These are phyloP conservation scores for Nipponia nippon DNA, from an alignment of 2,113 vertebrate genomes.

Conservation along the genomic window DNA sequence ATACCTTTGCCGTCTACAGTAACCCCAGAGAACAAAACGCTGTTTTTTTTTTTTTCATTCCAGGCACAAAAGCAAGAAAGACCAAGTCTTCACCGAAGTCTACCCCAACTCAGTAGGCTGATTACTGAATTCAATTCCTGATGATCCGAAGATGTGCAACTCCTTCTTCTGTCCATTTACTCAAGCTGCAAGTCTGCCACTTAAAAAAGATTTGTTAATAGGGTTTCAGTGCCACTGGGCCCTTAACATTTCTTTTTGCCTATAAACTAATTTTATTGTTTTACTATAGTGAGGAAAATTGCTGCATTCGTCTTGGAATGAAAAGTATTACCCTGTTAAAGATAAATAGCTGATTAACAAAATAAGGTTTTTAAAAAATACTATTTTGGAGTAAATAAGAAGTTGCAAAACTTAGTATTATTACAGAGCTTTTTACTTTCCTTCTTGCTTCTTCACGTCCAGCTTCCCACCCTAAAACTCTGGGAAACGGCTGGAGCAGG, in stretches of 20 bases:
- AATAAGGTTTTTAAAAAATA: background rate
- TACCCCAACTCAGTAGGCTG: fast-evolving
- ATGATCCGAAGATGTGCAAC: background rate
- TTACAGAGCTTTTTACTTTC: background rate
- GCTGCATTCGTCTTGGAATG: background rate
- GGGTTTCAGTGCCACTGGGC: background rate
- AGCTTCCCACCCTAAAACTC: background rate
- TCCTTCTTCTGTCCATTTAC: background rate
- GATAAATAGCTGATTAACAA: background rate
- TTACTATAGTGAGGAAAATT: background rate
- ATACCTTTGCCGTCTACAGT: background rate
- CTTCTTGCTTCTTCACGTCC: background rate
- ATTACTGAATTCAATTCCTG: background rate
- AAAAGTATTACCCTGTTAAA: background rate
- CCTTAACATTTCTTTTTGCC: slow-evolving; percentile 40
- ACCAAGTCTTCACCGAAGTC: background rate
- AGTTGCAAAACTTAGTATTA: background rate
- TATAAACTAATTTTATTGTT: slow-evolving; percentile 49
- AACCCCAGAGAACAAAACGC: background rate
- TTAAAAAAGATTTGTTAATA: slow-evolving; percentile 50
- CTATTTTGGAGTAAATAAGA: background rate
- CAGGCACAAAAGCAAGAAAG: fast-evolving
- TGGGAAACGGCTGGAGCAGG: background rate
- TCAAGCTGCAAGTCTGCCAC: background rate
- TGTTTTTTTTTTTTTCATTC: fast-evolving